Evolutionary conservation across 1,140 invertebrate genomes (phyloP).

Genomic region (Diorhabda elongata): DNA sequence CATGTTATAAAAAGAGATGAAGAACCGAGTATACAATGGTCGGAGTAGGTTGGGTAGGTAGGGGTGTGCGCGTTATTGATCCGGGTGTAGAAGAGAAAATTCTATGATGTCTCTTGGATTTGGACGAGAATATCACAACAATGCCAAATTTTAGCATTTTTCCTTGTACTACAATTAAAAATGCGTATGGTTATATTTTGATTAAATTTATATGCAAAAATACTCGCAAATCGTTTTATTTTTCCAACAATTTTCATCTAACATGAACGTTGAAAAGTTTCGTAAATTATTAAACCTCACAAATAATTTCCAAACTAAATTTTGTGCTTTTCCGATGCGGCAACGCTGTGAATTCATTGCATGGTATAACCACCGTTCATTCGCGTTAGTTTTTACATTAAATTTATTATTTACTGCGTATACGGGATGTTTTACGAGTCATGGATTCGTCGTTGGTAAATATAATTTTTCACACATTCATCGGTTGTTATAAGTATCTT

Average conservation of each 20-base stretch:
- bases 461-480: too few species aligned
- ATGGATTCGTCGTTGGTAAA: too few species aligned
- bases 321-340: neutral
- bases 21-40: conserved; percentile 7
- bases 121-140: neutral
- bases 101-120: conserved; percentile 5
- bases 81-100: neutral
- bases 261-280: too few species aligned
- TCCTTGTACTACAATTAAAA: too few species aligned
- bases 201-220: too few species aligned
- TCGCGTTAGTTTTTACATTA: neutral
- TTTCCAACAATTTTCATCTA: too few species aligned
- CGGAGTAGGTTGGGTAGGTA: conserved; percentile 9
- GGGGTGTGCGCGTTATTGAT: conserved; percentile 3
- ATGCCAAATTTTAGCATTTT: too few species aligned
- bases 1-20: conserved; percentile 26
- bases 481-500: too few species aligned
- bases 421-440: neutral
- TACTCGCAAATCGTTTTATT: too few species aligned
- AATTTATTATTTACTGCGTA: neutral
- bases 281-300: too few species aligned
- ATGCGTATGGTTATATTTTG: too few species aligned
- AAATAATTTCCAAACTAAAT: neutral
- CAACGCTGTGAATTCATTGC: neutral
- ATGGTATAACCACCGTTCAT: neutral